phyloP scores from a whole-genome alignment of 1,140 invertebrate species.

The Heliconius melpomene region DNA sequence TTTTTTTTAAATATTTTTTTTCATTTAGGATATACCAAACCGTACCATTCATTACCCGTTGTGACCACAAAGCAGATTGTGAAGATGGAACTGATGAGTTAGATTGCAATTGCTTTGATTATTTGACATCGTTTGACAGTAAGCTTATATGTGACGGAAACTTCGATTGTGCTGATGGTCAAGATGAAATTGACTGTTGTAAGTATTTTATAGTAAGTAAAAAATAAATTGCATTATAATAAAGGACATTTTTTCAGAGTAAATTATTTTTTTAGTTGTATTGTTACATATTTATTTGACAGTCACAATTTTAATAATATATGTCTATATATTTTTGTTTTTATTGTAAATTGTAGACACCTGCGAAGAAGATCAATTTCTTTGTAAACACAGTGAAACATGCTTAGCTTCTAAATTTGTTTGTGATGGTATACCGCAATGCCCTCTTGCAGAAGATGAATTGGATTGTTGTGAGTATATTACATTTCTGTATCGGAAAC shows the following conservation, averaged over 20 bases:
- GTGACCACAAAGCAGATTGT: slow-evolving; percentile 88
- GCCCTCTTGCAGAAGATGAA: slow-evolving; percentile 87
- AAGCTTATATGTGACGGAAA: slow-evolving; percentile 89
- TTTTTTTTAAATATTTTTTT: too few species aligned
- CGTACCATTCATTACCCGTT: slow-evolving; percentile 83
- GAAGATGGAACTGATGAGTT: slow-evolving; percentile 91
- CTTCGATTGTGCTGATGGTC: slow-evolving; percentile 87
- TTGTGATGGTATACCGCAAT: slow-evolving; percentile 86
- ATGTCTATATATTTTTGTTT: neutral
- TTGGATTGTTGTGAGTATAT: slow-evolving; percentile 83
- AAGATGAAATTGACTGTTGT: slow-evolving; percentile 89
- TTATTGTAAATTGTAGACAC: slow-evolving; percentile 81
- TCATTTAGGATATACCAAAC: slow-evolving; percentile 83
- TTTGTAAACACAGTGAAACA: slow-evolving; percentile 81
- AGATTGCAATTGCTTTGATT: slow-evolving; percentile 87
- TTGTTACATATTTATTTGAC: too few species aligned
- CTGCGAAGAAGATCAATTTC: slow-evolving; percentile 81
- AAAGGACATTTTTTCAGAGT: too few species aligned
- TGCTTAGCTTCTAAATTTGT: slow-evolving; percentile 82
- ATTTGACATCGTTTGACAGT: slow-evolving; percentile 80
- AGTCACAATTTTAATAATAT: too few species aligned
- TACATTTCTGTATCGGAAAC: neutral
- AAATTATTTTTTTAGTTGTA: too few species aligned
- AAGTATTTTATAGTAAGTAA: slow-evolving; percentile 47
- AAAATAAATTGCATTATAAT: neutral